Base-by-base conservation (phyloP, 23 tunicate genomes). In the Halocynthia roretzi region DNA sequence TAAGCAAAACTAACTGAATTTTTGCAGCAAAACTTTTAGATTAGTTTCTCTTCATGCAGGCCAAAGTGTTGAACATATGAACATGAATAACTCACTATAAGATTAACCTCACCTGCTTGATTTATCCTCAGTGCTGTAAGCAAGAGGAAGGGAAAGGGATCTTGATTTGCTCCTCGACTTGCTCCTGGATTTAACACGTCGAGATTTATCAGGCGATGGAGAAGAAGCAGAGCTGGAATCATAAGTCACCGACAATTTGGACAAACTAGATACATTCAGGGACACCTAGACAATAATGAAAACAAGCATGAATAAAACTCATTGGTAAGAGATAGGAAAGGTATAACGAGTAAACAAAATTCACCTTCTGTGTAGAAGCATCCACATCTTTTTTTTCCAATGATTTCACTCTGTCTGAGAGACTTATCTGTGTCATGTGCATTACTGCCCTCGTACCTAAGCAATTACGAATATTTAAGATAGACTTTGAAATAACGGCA, bases 361-460 rank as follows among this genome's bases (percentile, higher is more conserved):
- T 65, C 31, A 71, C 56, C n/a, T 71, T 71, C 17, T 48, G 76
- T 12, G 50, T 6, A 50, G 63, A 20, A 19, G 56, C 14, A 10
- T 60, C 7, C 11, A 48, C 71, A n/a, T 44, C 52, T 9, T 44
- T 49, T 5, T 20, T 49, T 63, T 22, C 40, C 17, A 20, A 12
- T 15, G 48, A 8, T 61, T 31, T 62, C 44, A 87, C 61, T 50
- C 93, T 57, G 21, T 82, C 86, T 40, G 83, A 81, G 62, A 87
- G 49, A 7, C 80, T 63, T 5, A 82, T 55, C 40, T 82, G 71
- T 51, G 93, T 87, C 93, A 87, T 87, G 68, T 87, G 93, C 6
- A 61, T 67, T 22, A 87, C 93, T 77, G 40, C 65, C 56, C 93
- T 50, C 8, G 78, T 61, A 6, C 83, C 86, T 77, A 53, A 0